Evolutionary conservation across 2,797 vertebrate genomes (phyloP), one percentile per base, ranked within the genome.

Genomic region (Hyperoplus immaculatus): DNA sequence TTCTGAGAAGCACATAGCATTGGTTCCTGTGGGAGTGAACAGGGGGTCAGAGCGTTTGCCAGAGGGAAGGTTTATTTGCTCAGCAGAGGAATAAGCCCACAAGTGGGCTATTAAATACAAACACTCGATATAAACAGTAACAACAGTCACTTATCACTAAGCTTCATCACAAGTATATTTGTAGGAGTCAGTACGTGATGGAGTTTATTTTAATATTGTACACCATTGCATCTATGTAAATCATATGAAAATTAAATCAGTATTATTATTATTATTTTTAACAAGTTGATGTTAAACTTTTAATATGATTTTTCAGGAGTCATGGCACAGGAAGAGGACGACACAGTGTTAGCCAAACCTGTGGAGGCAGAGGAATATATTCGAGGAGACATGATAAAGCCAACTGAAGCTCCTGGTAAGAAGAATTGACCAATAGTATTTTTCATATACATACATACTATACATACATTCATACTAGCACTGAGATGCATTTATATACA

Each of bases 321-420:
- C 21, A 49, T 43, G 65, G 72, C 86, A 46, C 72, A 92, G 55
- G 83, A 87, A 0, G 72, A 70, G 0, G 41, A 70, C 0, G 43
- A 69, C 0, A n/a, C 46, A 0, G 5, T 0, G 4, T 0, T 60
- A 3, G 0, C 49, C 29, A 29, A 29, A 29, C 29, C 29, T 12
- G 0, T 55, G 51, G 6, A 2, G 0, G 0, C 18, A 12, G 62
- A n/a, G 6, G 11, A 15, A 3, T 0, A 18, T 1, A 5, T 81
- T 57, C 74, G 90, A 78, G 92, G 92, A 80, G 91, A 94, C 61
- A 83, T 75, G 80, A 60, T 79, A 16, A 8, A 2, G 51, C 15
- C 43, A 12, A 77, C 83, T 9, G 2, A 46, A 49, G 29, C 36
- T 11, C 49, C 85, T 21, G 84, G 93, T 93, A 77, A 85, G 85